Conservation (phyloP, 2,113 vertebrate species). For the Oriolus oriolus region DNA sequence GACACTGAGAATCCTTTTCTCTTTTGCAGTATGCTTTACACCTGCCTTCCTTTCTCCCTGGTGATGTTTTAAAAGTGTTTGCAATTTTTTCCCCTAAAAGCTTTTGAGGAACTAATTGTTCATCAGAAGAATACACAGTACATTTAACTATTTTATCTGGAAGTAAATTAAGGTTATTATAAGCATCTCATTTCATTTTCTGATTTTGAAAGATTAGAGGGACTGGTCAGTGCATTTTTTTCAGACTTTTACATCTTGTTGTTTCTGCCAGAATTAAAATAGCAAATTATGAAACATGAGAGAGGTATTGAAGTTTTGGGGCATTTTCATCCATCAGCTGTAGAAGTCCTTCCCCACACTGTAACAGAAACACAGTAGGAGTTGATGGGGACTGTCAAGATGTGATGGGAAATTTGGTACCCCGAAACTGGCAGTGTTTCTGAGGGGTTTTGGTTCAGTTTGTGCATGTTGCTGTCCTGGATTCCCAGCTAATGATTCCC, state of each 20-base stretch:
- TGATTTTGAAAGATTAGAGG: background rate
- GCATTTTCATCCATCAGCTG: background rate
- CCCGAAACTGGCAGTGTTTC: background rate
- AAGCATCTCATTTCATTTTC: background rate
- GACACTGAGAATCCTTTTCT: background rate
- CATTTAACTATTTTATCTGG: background rate
- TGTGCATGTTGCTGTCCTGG: background rate
- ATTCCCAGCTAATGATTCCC: background rate
- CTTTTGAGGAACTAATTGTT: background rate
- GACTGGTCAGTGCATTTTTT: background rate
- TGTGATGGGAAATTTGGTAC: background rate
- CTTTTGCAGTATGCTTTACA: background rate
- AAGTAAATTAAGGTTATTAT: background rate
- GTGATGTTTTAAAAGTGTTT: background rate
- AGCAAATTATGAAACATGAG: background rate
- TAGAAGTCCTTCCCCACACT: background rate
- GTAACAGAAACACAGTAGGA: background rate
- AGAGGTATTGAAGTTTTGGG: background rate
- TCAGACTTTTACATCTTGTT: background rate
- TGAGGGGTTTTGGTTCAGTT: background rate
- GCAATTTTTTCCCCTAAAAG: background rate
- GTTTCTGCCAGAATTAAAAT: background rate
- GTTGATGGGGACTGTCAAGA: background rate
- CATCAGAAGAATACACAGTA: background rate
- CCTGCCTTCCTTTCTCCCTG: background rate